Evolutionary conservation across 2,797 vertebrate genomes (phyloP), one percentile per base, ranked within the genome.

Genomic region (Anguilla megastoma): DNA sequence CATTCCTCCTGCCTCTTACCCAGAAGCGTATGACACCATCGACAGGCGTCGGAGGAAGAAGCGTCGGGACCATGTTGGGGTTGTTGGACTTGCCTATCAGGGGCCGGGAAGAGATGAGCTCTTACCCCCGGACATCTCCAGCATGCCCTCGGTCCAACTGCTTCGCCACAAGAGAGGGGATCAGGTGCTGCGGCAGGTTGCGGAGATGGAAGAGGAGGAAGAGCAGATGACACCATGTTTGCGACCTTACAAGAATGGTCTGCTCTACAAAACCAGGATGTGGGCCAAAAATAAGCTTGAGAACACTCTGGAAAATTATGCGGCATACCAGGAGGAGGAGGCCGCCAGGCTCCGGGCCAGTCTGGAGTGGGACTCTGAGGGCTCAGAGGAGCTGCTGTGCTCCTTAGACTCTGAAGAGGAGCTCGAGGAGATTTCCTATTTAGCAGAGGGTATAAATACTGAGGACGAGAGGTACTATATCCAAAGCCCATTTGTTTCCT

Each of bases 251-350:
- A 96, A 96, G 94, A 97, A 98, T 79, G 97, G 95, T 27, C 96
- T 98, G 91, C 94, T 98, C 87, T 97, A 98, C 90, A 98, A 98
- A 92, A 97, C 96, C 27, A 96, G 96, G 88, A 97, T 95, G 92
- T 94, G 96, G 93, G 91, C 93, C 10, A 95, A 90, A 90, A 96
- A 94, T 89, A 95, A 95, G 48, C 87, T 94, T 7, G 95, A 95
- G 91, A 92, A 93, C 89, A 95, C 95, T 56, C 91, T 96, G 21
- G 94, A 95, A 84, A 95, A 96, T 92, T 95, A 95, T 69, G 92
- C 95, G 36, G 94, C 93, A 18, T 95, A 94, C 91, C 95, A 95
- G 92, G 95, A 95, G 86, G 92, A 94, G 88, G 95, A 96, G 71
- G 91, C 92, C 69, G 90, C 90, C 4, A 93, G 91, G 87, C 91